These are phyloP conservation scores for Macrophya annulata DNA, from an alignment of 2,888 invertebrate genomes.

Conservation along the genomic window DNA sequence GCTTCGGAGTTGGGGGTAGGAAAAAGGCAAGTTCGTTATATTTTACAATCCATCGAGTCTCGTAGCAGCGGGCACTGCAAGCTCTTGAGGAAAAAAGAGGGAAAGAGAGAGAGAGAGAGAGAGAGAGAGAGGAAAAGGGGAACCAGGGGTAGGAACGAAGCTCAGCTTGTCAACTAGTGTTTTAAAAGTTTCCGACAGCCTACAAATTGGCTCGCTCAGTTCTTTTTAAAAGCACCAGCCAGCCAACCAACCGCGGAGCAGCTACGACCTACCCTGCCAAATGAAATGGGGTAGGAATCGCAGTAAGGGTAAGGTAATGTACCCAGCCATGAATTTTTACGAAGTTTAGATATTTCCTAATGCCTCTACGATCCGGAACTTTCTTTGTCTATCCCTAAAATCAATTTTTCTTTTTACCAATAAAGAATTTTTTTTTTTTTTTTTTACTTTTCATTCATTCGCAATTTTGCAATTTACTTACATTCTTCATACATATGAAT, in stretches of 20 bases:
- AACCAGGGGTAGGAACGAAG: slow-evolving; percentile 55
- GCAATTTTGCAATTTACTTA: background rate
- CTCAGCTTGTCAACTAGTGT: slow-evolving; percentile 78
- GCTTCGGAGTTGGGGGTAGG: slow-evolving; percentile 70
- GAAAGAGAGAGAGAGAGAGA: slow-evolving; percentile 67
- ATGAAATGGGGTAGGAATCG: slow-evolving; percentile 43
- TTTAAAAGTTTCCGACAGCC: slow-evolving; percentile 80
- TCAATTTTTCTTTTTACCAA: background rate
- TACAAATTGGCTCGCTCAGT: slow-evolving; percentile 80
- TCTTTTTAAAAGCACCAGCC: slow-evolving; percentile 77
- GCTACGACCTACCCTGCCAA: slow-evolving; percentile 58
- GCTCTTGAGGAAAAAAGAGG: slow-evolving; percentile 59
- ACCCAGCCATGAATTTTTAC: slow-evolving; percentile 64
- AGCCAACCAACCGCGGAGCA: slow-evolving; percentile 73
- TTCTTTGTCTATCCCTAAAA: background rate
- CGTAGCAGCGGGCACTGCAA: slow-evolving; percentile 56
- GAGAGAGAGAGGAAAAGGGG: slow-evolving; percentile 60
- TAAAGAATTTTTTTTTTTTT: background rate
- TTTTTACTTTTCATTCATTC: background rate
- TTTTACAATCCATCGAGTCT: slow-evolving; percentile 79
- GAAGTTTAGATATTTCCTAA: slow-evolving; percentile 60
- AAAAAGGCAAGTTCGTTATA: slow-evolving; percentile 79
- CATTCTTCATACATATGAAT: background rate
- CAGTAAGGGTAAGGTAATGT: slow-evolving; percentile 50
- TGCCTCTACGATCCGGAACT: background rate